Evolutionary conservation across 1,140 invertebrate species (phyloP), one percentile per base, ranked within the genome.

Genomic region (Anoplolepis gracilipes): DNA sequence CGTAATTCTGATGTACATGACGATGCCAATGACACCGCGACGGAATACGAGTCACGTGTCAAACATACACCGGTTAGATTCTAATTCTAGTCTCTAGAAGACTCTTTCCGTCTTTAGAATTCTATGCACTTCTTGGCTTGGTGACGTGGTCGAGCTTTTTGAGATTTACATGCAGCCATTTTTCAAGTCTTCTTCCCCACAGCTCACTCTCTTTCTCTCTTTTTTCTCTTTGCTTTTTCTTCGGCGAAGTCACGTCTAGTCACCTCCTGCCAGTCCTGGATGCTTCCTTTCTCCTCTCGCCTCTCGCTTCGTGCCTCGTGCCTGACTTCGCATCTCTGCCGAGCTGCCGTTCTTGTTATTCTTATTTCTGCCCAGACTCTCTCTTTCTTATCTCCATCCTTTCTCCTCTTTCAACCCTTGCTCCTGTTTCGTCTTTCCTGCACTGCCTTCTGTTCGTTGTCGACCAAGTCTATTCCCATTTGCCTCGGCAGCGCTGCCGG

Each of bases 391-490:
- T 76, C 79, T 61, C 85, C 85, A 30, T 85, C 81, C 57, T 88
- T 81, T 55, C 78, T 67, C 73, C 72, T 53, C 61, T 79, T 78
- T 69, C 88, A 90, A 86, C 85, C 13, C 86, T 87, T 89, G 90
- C 85, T 87, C 69, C 87, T 89, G 85, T 91, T 92, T 88, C 62
- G 70, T 88, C 85, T 81, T 87, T 19, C 62, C 36, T 55, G 16
- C 64, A 16, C 36, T 46, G 49, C 64, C 79, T 53, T 86, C 22
- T 64, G n/a, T 67, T 57, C 70, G 62, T 84, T 79, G 62, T 90
- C 87, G 84, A 65, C 87, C 65, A 76, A 67, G 90, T 91, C 90
- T 90, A 89, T 91, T 88, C 86, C 81, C 78, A 88, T 89, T 88
- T 81, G 90, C 81, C 55, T 55, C 76, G 61, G 75, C 79, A 59